Evolutionary conservation across 2,888 invertebrate genomes (phyloP).

Genomic region (Hyposoter didymator): DNA sequence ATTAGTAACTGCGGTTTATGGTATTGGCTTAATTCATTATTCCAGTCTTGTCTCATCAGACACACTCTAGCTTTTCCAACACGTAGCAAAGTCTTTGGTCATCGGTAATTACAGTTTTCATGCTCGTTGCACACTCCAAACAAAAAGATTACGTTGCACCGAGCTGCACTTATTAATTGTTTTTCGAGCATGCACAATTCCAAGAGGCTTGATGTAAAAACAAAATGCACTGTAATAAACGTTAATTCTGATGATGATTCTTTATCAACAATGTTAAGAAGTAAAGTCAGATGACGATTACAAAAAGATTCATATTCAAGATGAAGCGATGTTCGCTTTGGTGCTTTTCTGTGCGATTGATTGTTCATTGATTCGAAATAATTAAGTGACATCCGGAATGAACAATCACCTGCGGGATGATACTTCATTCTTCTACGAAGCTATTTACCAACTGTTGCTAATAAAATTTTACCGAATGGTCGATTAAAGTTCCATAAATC

Average conservation of each 20-base stretch:
- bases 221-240: background rate
- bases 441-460: background rate
- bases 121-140: conserved; percentile 26
- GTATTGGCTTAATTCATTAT: conserved; percentile 33
- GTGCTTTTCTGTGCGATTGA: background rate
- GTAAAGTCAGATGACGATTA: background rate
- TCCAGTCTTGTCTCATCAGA: conserved; percentile 29
- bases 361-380: background rate
- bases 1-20: conserved; percentile 27
- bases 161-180: conserved; percentile 33
- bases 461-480: background rate
- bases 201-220: background rate
- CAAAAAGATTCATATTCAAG: background rate
- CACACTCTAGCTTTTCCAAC: conserved; percentile 9
- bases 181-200: background rate
- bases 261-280: background rate
- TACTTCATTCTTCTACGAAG: background rate
- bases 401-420: too few relatives aligned
- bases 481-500: background rate
- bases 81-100: conserved; percentile 24
- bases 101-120: conserved; percentile 43
- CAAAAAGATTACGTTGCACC: background rate
- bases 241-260: background rate
- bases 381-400: background rate
- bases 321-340: background rate